These are phyloP conservation scores for Dinoponera quadriceps DNA, from an alignment of 1,140 invertebrate genomes.

Conservation along the genomic window DNA sequence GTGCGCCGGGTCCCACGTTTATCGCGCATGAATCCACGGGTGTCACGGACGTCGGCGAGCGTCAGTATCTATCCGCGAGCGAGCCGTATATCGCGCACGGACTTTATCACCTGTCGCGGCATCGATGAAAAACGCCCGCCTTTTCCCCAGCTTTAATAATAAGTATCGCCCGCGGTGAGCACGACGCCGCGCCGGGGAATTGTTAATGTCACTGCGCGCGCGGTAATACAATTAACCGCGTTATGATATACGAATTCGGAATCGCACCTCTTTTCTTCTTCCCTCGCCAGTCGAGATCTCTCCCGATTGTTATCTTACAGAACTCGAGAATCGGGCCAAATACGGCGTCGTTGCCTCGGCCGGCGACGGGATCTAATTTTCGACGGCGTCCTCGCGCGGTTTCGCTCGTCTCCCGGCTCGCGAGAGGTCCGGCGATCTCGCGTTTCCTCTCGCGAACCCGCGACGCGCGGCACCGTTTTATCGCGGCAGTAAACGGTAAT, in stretches of 20 bases:
- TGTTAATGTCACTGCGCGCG: conserved; percentile 35
- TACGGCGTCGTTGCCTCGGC: no score
- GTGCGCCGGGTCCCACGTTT: conserved; percentile 59
- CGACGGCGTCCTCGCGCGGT: not conserved
- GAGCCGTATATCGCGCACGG: conserved; percentile 14
- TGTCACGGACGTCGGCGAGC: conserved; percentile 11
- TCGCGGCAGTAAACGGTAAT: conserved; percentile 69
- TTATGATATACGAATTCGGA: conserved; percentile 11
- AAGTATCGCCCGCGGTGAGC: conserved; percentile 48
- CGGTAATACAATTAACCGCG: conserved; percentile 20
- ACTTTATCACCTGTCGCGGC: conserved; percentile 34
- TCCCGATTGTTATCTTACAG: no score
- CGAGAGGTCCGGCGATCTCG: not conserved
- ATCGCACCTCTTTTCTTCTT: not conserved
- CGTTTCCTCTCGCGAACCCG: conserved; percentile 5
- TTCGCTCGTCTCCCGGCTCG: not conserved
- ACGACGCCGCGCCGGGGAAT: conserved; percentile 4
- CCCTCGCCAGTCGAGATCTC: no score
- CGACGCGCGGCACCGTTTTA: conserved; percentile 45
- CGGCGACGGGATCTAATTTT: not conserved
- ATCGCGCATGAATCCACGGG: conserved; percentile 66
- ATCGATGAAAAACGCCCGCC: conserved; percentile 28
- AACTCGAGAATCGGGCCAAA: no score
- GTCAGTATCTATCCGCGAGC: conserved; percentile 47
- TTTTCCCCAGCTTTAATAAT: conserved; percentile 49